phyloP scores from a whole-genome alignment of 92 coral and sea anemone genomes.

The Zoanthus gigantus region DNA sequence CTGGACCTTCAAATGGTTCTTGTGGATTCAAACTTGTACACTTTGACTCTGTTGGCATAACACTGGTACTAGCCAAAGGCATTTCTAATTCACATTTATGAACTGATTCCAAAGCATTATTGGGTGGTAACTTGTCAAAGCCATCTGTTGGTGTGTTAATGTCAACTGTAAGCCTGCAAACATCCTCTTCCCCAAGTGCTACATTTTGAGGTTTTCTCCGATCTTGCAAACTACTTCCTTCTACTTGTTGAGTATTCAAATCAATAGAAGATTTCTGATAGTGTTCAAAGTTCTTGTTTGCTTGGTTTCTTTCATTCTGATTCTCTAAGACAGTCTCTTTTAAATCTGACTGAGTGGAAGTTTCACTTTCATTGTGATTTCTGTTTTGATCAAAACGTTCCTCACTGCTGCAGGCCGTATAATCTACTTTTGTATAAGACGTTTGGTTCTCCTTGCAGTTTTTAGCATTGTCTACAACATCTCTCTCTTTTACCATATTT shows the following conservation, averaged over 20 bases:
- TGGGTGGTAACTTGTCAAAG: neutral
- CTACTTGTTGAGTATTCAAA: neutral
- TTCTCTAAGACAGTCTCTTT: neutral
- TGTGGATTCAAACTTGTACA: neutral
- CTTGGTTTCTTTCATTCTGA: neutral
- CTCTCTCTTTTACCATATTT: neutral
- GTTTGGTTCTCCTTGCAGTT: neutral
- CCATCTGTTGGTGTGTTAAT: neutral
- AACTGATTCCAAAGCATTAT: neutral
- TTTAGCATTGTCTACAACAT: neutral
- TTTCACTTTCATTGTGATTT: neutral
- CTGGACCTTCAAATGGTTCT: conserved; percentile 74
- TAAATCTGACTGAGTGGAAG: neutral
- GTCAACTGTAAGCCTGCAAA: neutral
- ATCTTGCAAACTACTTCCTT: neutral
- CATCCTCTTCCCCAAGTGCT: neutral
- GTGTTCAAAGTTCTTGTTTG: neutral
- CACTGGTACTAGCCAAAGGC: neutral
- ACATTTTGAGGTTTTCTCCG: neutral
- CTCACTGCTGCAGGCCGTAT: neutral
- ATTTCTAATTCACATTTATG: neutral
- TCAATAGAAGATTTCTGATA: neutral
- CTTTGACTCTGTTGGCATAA: neutral
- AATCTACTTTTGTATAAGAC: neutral
- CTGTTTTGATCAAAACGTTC: neutral